phyloP scores from a whole-genome alignment of 1,140 invertebrate species.

The Thereuonema tuberculata region DNA sequence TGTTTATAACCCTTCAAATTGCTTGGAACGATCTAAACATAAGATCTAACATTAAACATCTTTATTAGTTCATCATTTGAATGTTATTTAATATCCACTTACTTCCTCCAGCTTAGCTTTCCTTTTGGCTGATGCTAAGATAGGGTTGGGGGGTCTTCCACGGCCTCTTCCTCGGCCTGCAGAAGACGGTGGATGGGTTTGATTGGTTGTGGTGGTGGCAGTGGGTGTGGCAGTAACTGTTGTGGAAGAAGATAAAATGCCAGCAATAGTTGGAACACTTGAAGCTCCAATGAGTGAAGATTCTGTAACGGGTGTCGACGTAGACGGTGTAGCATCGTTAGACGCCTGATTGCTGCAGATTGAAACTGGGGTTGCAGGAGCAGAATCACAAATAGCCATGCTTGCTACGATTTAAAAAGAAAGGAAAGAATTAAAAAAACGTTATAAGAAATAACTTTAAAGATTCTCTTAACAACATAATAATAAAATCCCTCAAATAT shows the following conservation, averaged over 20 bases:
- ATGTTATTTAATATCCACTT: conserved; percentile 15
- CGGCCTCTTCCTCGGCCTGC: neutral
- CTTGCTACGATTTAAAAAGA: no score
- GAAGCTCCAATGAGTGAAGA: no score
- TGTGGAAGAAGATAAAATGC: neutral
- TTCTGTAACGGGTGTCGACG: no score
- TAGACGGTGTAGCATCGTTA: neutral
- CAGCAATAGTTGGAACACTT: no score
- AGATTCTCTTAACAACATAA: no score
- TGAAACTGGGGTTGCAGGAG: neutral
- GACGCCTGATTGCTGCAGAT: neutral
- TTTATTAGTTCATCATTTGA: no score
- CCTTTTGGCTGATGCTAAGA: conserved; percentile 27
- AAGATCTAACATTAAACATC: no score
- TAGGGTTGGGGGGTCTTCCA: conserved; percentile 25
- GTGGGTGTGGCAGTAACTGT: conserved; percentile 4
- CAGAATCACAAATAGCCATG: neutral
- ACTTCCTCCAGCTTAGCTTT: conserved; percentile 40
- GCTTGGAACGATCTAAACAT: no score
- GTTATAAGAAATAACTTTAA: no score
- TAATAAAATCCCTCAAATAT: no score
- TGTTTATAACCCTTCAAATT: neutral
- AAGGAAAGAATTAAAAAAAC: no score
- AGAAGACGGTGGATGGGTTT: neutral
- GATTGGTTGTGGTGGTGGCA: conserved; percentile 6